Conservation (phyloP, 35 echinoderm and acorn worm genomes). For the Hemicentrotus pulcherrimus region DNA sequence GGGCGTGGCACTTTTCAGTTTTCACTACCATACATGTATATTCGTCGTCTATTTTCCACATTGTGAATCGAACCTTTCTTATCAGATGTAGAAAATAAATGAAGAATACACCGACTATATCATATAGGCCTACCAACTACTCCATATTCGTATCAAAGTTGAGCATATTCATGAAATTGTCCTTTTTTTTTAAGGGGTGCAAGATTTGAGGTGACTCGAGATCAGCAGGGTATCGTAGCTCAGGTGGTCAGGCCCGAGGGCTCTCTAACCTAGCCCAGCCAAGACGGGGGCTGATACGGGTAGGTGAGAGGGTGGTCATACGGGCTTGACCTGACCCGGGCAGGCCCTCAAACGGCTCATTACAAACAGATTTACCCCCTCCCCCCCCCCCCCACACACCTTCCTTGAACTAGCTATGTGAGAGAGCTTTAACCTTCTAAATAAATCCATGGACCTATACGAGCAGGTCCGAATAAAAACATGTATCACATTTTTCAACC, state of each 20-base stretch:
- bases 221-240: not conserved
- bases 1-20: not conserved
- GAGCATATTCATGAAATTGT: too few species aligned
- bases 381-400: not conserved
- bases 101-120: too few species aligned
- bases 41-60: too few species aligned
- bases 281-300: not conserved
- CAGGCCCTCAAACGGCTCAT: not conserved
- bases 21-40: too few species aligned
- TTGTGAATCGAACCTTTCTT: too few species aligned
- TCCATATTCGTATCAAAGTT: too few species aligned
- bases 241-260: constrained; percentile 29
- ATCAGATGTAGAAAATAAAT: too few species aligned
- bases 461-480: too few species aligned
- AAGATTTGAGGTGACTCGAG: not conserved
- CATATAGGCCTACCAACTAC: too few species aligned
- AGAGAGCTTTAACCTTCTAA: too few species aligned
- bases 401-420: not conserved
- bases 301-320: constrained; percentile 28
- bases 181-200: not conserved
- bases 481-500: too few species aligned
- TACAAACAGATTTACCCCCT: not conserved
- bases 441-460: too few species aligned
- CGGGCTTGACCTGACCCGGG: not conserved
- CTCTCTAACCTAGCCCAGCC: not conserved